These are phyloP conservation scores for Notamacropus eugenii DNA, from an alignment of 2,797 vertebrate genomes.

Conservation along the genomic window DNA sequence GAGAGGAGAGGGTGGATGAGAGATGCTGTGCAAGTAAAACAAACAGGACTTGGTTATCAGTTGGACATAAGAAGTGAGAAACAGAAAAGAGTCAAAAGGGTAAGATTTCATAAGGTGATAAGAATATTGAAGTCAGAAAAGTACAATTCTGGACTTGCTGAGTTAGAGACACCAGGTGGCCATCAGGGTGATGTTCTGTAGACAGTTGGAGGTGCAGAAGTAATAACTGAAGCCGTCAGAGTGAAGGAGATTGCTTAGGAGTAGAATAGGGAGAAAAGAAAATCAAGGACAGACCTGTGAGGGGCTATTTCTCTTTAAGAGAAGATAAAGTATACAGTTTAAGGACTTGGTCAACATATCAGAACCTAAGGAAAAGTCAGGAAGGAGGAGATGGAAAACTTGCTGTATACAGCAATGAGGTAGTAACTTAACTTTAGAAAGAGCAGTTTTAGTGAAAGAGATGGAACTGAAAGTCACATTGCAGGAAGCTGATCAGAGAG, in stretches of 20 bases:
- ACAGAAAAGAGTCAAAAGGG: not conserved
- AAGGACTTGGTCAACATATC: not conserved
- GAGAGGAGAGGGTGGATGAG: not conserved
- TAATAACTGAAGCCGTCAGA: no score
- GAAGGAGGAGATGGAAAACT: not conserved
- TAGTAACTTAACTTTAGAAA: not conserved
- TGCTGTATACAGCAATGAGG: not conserved
- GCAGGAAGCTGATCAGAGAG: not conserved
- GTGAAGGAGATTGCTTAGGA: not conserved
- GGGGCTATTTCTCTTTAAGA: not conserved
- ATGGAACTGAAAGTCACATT: not conserved
- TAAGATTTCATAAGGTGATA: not conserved
- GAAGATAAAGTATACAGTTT: not conserved
- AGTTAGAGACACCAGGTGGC: not conserved
- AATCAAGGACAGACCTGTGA: not conserved
- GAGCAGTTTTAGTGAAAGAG: not conserved
- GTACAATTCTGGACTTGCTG: not conserved
- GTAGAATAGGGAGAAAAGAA: not conserved
- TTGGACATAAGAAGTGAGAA: not conserved
- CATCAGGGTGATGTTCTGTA: not conserved
- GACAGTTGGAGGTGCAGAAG: not conserved
- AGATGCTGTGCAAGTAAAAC: not conserved
- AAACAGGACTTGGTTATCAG: not conserved
- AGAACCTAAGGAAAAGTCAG: not conserved
- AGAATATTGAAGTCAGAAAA: not conserved